A percentile compares a stretch with the other conserved stretches of the same genome.
These are phyloP conservation scores for Addax nasomaculatus DNA, from an alignment of 2,113 vertebrate species.

Conservation along the genomic window DNA sequence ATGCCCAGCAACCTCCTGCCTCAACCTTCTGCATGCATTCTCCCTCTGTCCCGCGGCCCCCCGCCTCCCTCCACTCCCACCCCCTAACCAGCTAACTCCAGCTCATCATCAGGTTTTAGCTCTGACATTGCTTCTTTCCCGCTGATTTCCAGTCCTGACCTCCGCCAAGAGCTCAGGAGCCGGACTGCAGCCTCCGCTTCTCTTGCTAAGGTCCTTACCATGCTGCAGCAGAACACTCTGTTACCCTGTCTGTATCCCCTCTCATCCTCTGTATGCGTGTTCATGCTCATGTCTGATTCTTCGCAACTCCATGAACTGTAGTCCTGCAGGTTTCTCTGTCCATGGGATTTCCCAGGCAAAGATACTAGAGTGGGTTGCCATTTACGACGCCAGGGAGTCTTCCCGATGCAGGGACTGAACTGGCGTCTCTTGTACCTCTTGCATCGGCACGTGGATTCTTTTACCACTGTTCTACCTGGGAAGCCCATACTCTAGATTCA, in stretches of 20 bases:
- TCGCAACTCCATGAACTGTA: neutral
- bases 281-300: neutral
- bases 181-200: neutral
- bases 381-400: fast-evolving
- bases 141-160: neutral
- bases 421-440: neutral
- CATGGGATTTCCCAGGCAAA: neutral
- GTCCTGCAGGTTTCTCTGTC: neutral
- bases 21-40: fast-evolving
- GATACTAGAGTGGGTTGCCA: neutral
- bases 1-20: neutral
- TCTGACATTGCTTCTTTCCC: neutral
- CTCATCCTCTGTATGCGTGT: neutral
- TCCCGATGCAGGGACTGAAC: neutral
- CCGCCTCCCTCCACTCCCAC: too few species aligned
- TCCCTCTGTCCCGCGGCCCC: neutral
- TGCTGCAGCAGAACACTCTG: neutral
- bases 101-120: neutral
- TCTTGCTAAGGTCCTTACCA: neutral
- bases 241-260: too few species aligned
- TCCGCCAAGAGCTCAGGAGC: neutral
- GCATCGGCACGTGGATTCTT: neutral
- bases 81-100: neutral
- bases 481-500: neutral
- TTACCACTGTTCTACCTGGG: neutral